Evolutionary conservation across 2,797 vertebrate genomes (phyloP), one percentile per base, ranked within the genome.

Genomic region (Melanotaenia pygmaea): DNA sequence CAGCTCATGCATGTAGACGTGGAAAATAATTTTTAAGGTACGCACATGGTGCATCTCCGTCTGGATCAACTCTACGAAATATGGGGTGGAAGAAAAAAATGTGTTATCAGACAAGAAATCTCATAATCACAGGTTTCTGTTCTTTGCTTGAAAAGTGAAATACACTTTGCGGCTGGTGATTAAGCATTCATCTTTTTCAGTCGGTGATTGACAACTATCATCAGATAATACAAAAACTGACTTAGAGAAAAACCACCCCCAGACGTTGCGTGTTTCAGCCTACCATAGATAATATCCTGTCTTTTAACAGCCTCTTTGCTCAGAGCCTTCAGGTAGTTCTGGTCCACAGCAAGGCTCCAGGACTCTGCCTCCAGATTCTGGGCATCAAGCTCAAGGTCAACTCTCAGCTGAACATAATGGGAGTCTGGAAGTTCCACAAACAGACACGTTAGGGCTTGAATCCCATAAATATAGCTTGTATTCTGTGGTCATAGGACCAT

Each of bases 211-310:
- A 54, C 59, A 18, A 28, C 3, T 28, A 45, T 2, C 11, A n/a
- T 53, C 43, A 45, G 43, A 5, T 20, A 11, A 38, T 14, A 40
- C n/a, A 30, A 37, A 18, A 50, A 58, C 53, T 43, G 59, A 20
- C 34, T 57, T 61, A 60, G 6, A 51, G 32, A 35, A 34, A 38
- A 20, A 70, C 28, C 57, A n/a, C 13, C 40, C 67, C 14, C 20
- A 50, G 30, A 38, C 3, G 2, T 12, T 1, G 28, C 12, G 14
- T 26, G 37, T 10, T 53, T 59, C 16, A 37, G 6, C 95, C 80
- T 86, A 99, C 98, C 98, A 2, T 98, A 97, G 43, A 99, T 96
- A 53, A 99, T 94, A 14, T 99, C 97, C 81, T 99, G 98, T 72
- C 96, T 95, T 79, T 97, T 97, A 0, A 94, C 70, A 11, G 93